phyloP scores from a whole-genome alignment of 1,140 invertebrate species.

The Drosophila mauritiana region DNA sequence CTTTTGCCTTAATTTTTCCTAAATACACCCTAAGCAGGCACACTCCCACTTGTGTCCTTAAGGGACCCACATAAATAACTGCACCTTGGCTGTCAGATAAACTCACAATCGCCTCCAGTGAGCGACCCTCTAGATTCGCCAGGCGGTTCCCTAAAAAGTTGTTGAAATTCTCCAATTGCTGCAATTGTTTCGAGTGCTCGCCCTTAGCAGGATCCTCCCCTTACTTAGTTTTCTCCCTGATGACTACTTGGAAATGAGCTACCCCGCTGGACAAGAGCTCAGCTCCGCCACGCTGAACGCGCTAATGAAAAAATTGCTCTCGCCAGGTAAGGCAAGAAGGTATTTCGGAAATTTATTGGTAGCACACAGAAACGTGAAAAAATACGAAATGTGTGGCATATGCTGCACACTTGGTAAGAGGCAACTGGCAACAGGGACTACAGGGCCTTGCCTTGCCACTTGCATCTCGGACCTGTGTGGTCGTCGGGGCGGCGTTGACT shows the following conservation, averaged over 20 bases:
- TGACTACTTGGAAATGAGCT: conserved; percentile 23
- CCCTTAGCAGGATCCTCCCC: not conserved
- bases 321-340: conserved; percentile 64
- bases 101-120: not conserved
- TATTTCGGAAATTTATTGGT: conserved; percentile 77
- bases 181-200: conserved; percentile 51
- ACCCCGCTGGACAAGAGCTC: conserved; percentile 16
- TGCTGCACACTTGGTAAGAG: conserved; percentile 30
- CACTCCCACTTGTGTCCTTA: not conserved
- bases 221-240: conserved; percentile 14
- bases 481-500: conserved; percentile 53
- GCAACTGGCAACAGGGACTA: conserved; percentile 17
- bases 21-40: not conserved
- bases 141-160: conserved; percentile 60
- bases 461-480: conserved; percentile 54
- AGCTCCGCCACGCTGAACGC: conserved; percentile 45
- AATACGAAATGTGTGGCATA: conserved; percentile 60
- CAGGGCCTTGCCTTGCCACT: conserved; percentile 2
- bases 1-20: not conserved
- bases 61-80: not conserved
- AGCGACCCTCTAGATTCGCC: not conserved
- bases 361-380: conserved; percentile 43
- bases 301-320: conserved; percentile 76
- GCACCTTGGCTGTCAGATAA: conserved; percentile 19
- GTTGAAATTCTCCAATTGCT: conserved; percentile 76